A percentile compares a stretch with the other conserved stretches of the same genome.
Evolutionary conservation across 2,113 vertebrate genomes (phyloP).

Genomic region (Callipepla squamata): DNA sequence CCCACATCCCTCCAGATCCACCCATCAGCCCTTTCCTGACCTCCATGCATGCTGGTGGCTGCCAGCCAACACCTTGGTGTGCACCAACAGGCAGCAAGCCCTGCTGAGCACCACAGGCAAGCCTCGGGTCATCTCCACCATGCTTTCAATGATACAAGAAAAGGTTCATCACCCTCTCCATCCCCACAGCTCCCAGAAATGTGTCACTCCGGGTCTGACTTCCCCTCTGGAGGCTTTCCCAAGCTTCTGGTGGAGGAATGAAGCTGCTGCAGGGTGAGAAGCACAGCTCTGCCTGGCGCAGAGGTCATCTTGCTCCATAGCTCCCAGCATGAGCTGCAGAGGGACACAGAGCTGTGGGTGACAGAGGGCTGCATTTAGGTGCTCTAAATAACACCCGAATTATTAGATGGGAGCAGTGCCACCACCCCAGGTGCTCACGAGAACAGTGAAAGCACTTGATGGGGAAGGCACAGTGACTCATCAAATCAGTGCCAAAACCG

Average conservation of each 20-base stretch:
- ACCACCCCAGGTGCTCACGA: neutral
- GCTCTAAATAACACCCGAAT: too few species aligned
- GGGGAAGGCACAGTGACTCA: neutral
- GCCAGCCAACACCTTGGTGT: neutral
- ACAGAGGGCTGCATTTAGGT: rapidly evolving
- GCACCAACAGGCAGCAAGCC: neutral
- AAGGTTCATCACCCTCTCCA: neutral
- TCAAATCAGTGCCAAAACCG: neutral
- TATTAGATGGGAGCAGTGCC: neutral
- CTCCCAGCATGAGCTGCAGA: rapidly evolving
- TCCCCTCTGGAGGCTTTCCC: neutral
- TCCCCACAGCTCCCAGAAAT: neutral
- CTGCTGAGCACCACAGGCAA: neutral
- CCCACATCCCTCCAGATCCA: neutral
- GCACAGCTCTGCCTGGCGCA: neutral
- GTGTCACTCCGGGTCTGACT: neutral
- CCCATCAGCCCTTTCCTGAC: neutral
- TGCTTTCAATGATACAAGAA: neutral
- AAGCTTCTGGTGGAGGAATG: rapidly evolving
- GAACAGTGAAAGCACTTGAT: too few species aligned
- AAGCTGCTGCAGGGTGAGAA: neutral
- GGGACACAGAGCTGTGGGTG: neutral
- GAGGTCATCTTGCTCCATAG: neutral
- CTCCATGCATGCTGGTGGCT: neutral
- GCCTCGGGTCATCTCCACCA: rapidly evolving